phyloP scores from a whole-genome alignment of 2,888 invertebrate genomes.

The Copidosoma aretas region DNA sequence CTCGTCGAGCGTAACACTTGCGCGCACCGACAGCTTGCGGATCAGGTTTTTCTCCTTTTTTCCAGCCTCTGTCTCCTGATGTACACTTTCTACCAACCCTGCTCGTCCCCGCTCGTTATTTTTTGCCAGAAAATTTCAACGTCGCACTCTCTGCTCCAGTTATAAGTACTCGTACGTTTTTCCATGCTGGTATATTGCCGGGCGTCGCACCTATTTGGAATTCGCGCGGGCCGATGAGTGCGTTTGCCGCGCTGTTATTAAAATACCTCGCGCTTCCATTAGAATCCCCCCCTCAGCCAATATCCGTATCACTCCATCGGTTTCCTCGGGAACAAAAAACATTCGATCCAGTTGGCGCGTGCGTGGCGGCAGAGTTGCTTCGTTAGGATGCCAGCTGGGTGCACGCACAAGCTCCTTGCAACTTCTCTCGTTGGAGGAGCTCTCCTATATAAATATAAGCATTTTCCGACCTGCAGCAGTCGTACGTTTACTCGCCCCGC shows the following conservation, averaged over 20 bases:
- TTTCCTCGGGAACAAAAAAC: conserved; percentile 14
- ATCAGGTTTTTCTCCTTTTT: too few species aligned
- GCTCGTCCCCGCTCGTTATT: not conserved
- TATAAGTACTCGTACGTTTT: conserved; percentile 12
- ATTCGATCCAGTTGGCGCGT: conserved; percentile 33
- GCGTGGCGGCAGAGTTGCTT: too few species aligned
- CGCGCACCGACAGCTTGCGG: too few species aligned
- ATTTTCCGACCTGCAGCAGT: too few species aligned
- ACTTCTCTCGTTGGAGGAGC: too few species aligned
- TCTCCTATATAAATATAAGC: too few species aligned
- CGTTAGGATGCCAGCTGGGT: conserved; percentile 19
- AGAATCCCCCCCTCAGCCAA: conserved; percentile 15
- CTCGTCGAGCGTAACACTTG: too few species aligned
- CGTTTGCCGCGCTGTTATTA: conserved; percentile 25
- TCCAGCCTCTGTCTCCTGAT: too few species aligned
- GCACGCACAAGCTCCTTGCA: too few species aligned
- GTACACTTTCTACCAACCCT: too few species aligned
- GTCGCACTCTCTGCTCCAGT: not conserved
- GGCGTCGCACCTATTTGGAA: conserved; percentile 31
- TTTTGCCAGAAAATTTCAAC: not conserved
- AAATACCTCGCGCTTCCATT: conserved; percentile 31
- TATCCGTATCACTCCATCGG: too few species aligned
- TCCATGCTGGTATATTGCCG: conserved; percentile 13
- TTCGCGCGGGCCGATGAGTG: conserved; percentile 22
- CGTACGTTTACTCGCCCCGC: too few species aligned